phyloP scores from a whole-genome alignment of 2,888 invertebrate genomes.

The Odontomyia ornata region DNA sequence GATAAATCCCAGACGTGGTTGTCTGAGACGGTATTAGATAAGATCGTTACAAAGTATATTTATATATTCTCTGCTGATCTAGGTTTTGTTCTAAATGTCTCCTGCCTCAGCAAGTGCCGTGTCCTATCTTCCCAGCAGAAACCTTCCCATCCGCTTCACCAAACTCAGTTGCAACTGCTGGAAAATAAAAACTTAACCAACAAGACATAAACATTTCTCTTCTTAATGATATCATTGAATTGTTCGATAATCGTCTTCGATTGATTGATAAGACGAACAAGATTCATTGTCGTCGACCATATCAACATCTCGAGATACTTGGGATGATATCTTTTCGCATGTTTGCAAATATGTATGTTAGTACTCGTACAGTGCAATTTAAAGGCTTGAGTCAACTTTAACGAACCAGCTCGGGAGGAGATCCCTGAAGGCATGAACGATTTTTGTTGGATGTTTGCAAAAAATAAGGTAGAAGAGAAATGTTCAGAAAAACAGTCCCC shows the following conservation, averaged over 20 bases:
- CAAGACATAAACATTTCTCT: slow-evolving; percentile 49
- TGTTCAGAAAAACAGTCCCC: slow-evolving; percentile 8
- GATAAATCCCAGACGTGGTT: too few relatives aligned
- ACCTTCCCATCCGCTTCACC: too few relatives aligned
- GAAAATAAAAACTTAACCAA: slow-evolving; percentile 40
- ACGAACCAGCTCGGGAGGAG: background rate
- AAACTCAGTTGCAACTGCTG: slow-evolving; percentile 19
- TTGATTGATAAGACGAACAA: slow-evolving; percentile 45
- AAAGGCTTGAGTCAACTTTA: background rate
- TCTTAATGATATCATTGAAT: slow-evolving; percentile 51
- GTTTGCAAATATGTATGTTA: background rate
- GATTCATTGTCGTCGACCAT: slow-evolving; percentile 5
- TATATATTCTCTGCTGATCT: too few relatives aligned
- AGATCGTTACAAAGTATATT: too few relatives aligned
- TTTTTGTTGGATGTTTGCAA: background rate
- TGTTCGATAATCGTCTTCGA: slow-evolving; percentile 49
- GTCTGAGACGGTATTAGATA: too few relatives aligned
- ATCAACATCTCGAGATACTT: slow-evolving; percentile 6
- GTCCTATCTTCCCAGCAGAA: too few relatives aligned
- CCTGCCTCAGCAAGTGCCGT: background rate
- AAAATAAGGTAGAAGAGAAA: background rate
- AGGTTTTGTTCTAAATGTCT: background rate
- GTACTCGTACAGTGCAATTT: background rate
- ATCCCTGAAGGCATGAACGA: slow-evolving; percentile 21
- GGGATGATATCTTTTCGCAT: slow-evolving; percentile 8